Evolutionary conservation across 1,140 invertebrate species (phyloP), one percentile per base, ranked within the genome.

Genomic region (Magallana angulata): DNA sequence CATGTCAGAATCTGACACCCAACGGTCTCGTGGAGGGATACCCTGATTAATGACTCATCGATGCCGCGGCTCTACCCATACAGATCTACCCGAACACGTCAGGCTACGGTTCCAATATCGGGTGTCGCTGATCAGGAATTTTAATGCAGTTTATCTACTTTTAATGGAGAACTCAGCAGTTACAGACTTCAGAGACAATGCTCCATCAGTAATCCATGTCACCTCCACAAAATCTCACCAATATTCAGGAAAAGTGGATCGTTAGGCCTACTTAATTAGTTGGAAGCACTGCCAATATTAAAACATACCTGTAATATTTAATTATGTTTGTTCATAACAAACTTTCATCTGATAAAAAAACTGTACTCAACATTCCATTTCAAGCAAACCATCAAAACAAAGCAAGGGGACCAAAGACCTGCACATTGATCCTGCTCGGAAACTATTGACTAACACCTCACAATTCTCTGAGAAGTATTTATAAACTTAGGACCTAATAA

Each of bases 111-210:
- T 76, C 24, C 68, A 76, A 24, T 76, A 76, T 36, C 18, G 24
- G 11, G 11, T 76, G 12, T 30, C 9, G 24, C 24, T 30, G 12
- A 11, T 24, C 68, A 30, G 68, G 68, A 76, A 76, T 76, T 76
- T 76, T 76, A 76, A 76, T 76, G 24, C 68, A 76, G 24, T 76
- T 76, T 76, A 76, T 76, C 68, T 76, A 36, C 68, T 76, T 18
- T 36, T 76, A 76, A 76, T 30, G 60, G 60, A 64, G 18, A 64
- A 64, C 60, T 64, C 60, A 76, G 24, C 8, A 1, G 36, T 24
- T 30, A 18, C 9, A 30, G 18, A 11, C 68, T 76, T 76, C 18
- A 76, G 36, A 48, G 12, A 76, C 36, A 76, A 30, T 30, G 30
- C 68, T 30, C 24, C 30, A 30, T 76, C 68, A 76, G 24, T 30